Evolutionary conservation across 2,797 vertebrate species (phyloP), one percentile per base, ranked within the genome.

Genomic region (Phylloscopus collybita): DNA sequence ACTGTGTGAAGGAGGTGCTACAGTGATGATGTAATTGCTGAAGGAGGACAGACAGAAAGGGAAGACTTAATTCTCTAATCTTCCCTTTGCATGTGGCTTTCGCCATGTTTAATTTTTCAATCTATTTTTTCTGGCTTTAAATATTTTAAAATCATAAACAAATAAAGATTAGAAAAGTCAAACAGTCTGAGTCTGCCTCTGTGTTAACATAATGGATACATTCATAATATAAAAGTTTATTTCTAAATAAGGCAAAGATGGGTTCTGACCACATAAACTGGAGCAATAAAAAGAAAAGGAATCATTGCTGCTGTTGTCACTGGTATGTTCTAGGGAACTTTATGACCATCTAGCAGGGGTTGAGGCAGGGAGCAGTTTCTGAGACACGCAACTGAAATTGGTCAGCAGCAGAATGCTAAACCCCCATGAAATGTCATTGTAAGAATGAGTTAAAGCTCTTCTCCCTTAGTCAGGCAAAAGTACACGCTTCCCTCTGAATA

Each of bases 201-300:
- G 73, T 95, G 91, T 95, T 97, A 98, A 96, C 95, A 96, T 89
- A 89, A 70, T 73, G 45, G 69, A 73, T 82, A 34, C 44, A 94
- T 96, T 93, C 92, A 93, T 85, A 93, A 96, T 95, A 94, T 82
- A 50, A 91, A 96, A 93, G 67, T 88, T 89, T 95, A 96, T 95
- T 97, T 97, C 97, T 98, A 98, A 97, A 98, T 97, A 98, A 98
- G 97, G 96, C 65, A 95, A 97, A 94, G 96, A 96, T 82, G 69
- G 60, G 34, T 65, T 94, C 78, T 80, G 89, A 50, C 81, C 45
- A 86, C 49, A 71, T 62, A 25, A 87, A n/a, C n/a, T 80, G 36
- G 38, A 69, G 49, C 59, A 88, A 69, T 51, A 95, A 94, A 96
- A 94, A 74, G n/a, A 45, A 60, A 88, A 65, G 32, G 56, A 80